Base-by-base conservation (phyloP, 2,888 invertebrate species). In the Cephus spinipes region DNA sequence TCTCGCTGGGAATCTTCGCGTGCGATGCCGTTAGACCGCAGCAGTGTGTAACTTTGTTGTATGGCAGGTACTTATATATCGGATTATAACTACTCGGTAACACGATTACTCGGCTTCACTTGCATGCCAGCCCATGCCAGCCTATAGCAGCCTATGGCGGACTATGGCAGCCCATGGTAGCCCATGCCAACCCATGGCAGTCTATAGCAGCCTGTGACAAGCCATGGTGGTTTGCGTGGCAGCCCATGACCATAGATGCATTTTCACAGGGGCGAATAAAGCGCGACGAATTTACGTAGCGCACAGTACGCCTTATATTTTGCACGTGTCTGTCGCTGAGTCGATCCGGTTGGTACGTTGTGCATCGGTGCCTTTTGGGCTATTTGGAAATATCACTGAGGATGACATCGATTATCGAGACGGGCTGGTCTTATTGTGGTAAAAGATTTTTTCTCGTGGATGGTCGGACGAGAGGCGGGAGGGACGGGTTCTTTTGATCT, bases 71-170 rank as follows among this genome's bases (percentile, higher is more conserved):
- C 71, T 71, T 33, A 33, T 71, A 33, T 71, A 71, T 71, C 71
- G 15, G 71, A 33, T 71, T 71, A 31, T 71, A 71, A 71, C 71
- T 11, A 71, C 71, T 71, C 71, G 71, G 71, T 71, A 71, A 71
- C 71, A 71, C 71, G 71, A 71, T 71, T 71, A 71, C 71, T 71
- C 31, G 31, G 2, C 31, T 71, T 1, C 12, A 15, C 71, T 71
- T 33, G 71, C 71, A 71, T 33, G 71, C 71, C 71, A 71, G 32
- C 3, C 32, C 1, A 23, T 40, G 40, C 4, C 15, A 40, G 40
- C 1, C 1, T 15, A 4, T 12, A 12, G 12, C 12, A 12, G 12
- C 1, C 12, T 3, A 3, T 12, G 12, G 1, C 12, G 12, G 4
- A 3, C 3, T 12, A 12, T 15, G 36, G 12, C 1, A 36, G 36